Evolutionary conservation across 37 sponge, comb jelly and placozoan genomes (phyloP), one percentile per base, ranked within the genome.

Genomic region (Lycopodina hypogea): DNA sequence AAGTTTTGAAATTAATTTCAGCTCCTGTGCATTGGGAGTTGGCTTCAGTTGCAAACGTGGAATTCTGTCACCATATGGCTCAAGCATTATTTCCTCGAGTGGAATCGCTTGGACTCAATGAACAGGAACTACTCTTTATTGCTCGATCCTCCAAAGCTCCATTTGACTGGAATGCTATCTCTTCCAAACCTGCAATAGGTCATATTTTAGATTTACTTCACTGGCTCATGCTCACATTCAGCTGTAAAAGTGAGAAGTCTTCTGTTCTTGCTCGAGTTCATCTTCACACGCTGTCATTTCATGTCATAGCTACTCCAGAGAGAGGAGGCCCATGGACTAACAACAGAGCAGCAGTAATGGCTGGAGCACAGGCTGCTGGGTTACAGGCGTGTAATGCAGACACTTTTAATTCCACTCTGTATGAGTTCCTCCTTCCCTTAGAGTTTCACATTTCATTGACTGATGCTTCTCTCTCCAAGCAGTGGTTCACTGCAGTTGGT

Each of bases 21-120:
- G 68, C 40, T 21, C 87, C 84, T 23, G 76, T 96, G 11, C 97
- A 96, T 63, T 79, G 90, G 74, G 97, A 96, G 61, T 68, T 96
- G 62, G 97, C 97, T 8, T 94, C 93, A 38, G 90, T 90, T 30
- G 92, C 83, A 0, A 81, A 88, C 68, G 37, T 80, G 24, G 56
- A 78, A 24, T 90, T 90, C 45, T 45, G 88, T 2, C 21, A 38
- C 14, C 73, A 78, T n/a, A 33, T 96, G 26, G 56, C 81, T 3
- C 68, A 75, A 3, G 38, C 63, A 7, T 23, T 88, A 7, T 69
- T 91, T 32, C 84, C 90, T 9, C 29, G 74, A n/a, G 75, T 85
- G 40, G 73, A 88, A 29, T 96, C 97, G 0, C 70, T 96, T 63
- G 97, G 97, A 42, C 86, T 96, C 22, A 96, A 96, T 61, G 97